Base-by-base conservation (phyloP, 2,113 vertebrate genomes). In the Morone chrysops region DNA sequence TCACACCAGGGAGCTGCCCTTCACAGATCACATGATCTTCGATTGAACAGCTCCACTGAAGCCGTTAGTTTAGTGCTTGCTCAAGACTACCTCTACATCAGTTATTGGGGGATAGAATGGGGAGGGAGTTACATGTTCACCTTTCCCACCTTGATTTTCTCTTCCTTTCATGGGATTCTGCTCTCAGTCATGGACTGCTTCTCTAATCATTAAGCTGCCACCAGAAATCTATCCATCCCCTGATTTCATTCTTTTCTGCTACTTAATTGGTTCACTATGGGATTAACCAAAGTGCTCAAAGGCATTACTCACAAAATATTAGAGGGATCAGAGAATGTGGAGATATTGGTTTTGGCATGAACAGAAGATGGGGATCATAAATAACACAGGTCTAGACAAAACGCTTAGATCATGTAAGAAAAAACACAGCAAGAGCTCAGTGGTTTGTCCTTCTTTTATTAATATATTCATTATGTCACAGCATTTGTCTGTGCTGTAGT, bases 261-360 rank as follows among this genome's bases (percentile, higher is more conserved):
- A 9, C 75, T 89, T 93, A 93, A 95, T 92, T 93, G 90, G 84
- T 88, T 90, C 75, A 89, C 72, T 56, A 57, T 81, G 77, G 87
- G 80, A 87, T 25, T 56, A 90, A 84, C 77, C 78, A 70, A 75
- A 89, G 83, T 82, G 79, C 87, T 92, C 81, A 81, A 82, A 82
- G 89, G 81, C 83, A 73, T 90, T 81, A 80, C 87, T 92, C 81
- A 62, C 72, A 78, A 79, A 89, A 84, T 65, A 90, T 90, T 88
- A 70, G 71, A 45, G 48, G 75, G 87, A 90, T 92, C 82, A 78
- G 81, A 91, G 81, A 75, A 81, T 66, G 69, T 54, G 62, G 78
- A 84, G 78, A 67, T 80, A 88, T 84, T 82, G 84, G 85, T 80
- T 92, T 88, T 88, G 86, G 74, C 85, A 53, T 70, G 75, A 90